A percentile compares a stretch with the other conserved stretches of the same genome.
Conservation (phyloP, 2,888 invertebrate species). For the Catocala fraxini region DNA sequence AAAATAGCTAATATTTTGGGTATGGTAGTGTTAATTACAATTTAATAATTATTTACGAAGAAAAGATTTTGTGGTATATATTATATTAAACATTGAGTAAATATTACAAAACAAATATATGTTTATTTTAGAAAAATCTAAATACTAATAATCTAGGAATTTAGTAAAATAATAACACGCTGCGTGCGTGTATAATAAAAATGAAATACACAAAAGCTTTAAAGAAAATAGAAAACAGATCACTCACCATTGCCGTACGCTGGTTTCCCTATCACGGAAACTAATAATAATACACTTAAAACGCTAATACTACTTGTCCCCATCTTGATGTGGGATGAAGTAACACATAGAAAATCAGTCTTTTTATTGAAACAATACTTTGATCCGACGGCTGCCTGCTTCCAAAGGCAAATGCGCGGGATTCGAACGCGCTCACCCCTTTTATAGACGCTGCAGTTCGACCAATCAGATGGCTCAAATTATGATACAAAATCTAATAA, state of each 20-base stretch:
- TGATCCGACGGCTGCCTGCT: constrained; percentile 65
- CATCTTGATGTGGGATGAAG: constrained; percentile 76
- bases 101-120: no score
- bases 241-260: constrained; percentile 74
- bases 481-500: constrained; percentile 44
- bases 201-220: constrained; percentile 2
- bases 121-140: no score
- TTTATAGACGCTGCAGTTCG: constrained; percentile 67
- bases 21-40: no score
- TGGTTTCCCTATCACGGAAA: constrained; percentile 83
- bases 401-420: constrained; percentile 74
- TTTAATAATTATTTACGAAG: no score
- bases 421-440: constrained; percentile 42
- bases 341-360: constrained; percentile 75
- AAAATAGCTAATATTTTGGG: no score
- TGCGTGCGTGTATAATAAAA: background rate
- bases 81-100: no score
- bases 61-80: no score
- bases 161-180: no score
- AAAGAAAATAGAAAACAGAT: constrained; percentile 22
- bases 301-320: constrained; percentile 78
- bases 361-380: constrained; percentile 75
- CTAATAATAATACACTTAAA: constrained; percentile 75
- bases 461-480: constrained; percentile 42
- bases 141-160: no score